Evolutionary conservation across 2,888 invertebrate species (phyloP), one percentile per base, ranked within the genome.

Genomic region (Parnassius apollo): DNA sequence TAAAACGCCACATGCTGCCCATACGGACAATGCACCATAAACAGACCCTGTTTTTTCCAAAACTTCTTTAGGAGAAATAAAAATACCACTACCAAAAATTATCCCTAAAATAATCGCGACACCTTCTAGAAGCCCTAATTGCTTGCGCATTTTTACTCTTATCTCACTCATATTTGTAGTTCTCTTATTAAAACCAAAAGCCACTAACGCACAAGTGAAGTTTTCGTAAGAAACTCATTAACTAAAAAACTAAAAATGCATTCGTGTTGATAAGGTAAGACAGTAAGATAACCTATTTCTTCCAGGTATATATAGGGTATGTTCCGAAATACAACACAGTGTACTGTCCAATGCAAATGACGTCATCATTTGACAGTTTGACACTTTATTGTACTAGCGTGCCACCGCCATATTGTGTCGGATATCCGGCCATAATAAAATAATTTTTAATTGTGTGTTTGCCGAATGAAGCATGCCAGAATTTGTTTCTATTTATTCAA

Each of bases 61-160:
- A 1, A 99, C 98, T 69, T 98, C 99, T 83, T 96, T 97, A 0
- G 99, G 99, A 0, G 98, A 97, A 69, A 99, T 96, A 82, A 99
- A 99, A 78, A 99, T 99, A 92, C 96, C 96, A 70, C 98, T 98
- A 13, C 99, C 99, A 76, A 98, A 96, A 74, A 98, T 98, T 61
- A 98, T 96, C 62, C 98, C 98, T 66, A 98, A 92, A 77, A 98
- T 98, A 70, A 98, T 97, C 46, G 98, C 97, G 18, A 98, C 96
- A 10, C 98, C 98, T 91, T 98, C 98, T 9, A 97, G 86, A 54
- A 98, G 89, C 0, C 98, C 98, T 18, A 98, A 93, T 79, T 97
- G 96, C 81, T 98, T 97, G 77, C 97, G 96, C 93, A 98, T 95
- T 80, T 94, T 94, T 18, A 96, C 94, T 83, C 93, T 94, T 65